Percentiles rank a stretch among this genome's conserved stretches.
phyloP scores from a whole-genome alignment of 2,113 vertebrate genomes.

The Sinocyclocheilus anshuiensis region DNA sequence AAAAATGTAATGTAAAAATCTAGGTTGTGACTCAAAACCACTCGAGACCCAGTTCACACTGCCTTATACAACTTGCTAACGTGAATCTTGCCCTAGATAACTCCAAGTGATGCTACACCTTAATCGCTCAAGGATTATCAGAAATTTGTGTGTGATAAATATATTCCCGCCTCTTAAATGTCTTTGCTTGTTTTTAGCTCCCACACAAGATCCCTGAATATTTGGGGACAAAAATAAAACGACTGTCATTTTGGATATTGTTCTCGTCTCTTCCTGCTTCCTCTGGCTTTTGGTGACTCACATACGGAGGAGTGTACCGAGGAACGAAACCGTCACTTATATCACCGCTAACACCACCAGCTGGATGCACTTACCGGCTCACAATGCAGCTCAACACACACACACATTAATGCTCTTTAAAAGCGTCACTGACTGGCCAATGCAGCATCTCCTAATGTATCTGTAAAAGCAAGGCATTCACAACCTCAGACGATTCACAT shows the following conservation, averaged over 20 bases:
- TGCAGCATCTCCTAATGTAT: background rate
- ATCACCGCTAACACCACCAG: slow-evolving; percentile 63
- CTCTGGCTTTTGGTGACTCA: slow-evolving; percentile 63
- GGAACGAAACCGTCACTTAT: slow-evolving; percentile 44
- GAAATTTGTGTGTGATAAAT: background rate
- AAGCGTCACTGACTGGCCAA: slow-evolving; percentile 3
- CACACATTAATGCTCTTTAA: slow-evolving; percentile 19
- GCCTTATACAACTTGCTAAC: background rate
- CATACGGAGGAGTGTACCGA: slow-evolving; percentile 42
- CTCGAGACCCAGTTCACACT: background rate
- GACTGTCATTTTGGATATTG: slow-evolving; percentile 55
- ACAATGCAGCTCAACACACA: slow-evolving; percentile 45
- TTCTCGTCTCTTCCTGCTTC: slow-evolving; percentile 56
- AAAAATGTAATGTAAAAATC: background rate
- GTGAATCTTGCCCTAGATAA: background rate
- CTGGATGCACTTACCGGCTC: slow-evolving; percentile 50
- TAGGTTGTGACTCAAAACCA: background rate
- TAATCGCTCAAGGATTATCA: slow-evolving; percentile 12
- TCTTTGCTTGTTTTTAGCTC: slow-evolving; percentile 45
- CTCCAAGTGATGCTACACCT: background rate
- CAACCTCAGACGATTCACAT: background rate
- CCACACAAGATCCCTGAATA: slow-evolving; percentile 37
- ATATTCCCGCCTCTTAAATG: slow-evolving; percentile 1
- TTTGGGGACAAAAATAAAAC: slow-evolving; percentile 51
- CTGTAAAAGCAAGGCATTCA: slow-evolving; percentile 3